Evolutionary conservation across 2,888 invertebrate genomes (phyloP), one percentile per base, ranked within the genome.

Genomic region (Erebia aethiops): DNA sequence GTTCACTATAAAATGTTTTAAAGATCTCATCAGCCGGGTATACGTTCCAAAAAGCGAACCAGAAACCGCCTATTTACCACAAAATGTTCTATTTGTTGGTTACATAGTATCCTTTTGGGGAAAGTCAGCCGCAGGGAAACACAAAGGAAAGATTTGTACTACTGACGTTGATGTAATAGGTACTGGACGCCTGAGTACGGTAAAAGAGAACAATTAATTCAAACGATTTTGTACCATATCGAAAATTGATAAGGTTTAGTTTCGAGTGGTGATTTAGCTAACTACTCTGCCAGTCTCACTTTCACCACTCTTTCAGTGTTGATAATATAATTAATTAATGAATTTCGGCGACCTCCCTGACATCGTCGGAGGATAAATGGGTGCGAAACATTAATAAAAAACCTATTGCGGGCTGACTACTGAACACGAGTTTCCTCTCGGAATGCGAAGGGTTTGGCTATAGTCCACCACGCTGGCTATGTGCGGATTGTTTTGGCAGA

Each of bases 141-240:
- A 78, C 77, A 76, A 78, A 78, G 75, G 72, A 71, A 72, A 74
- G 72, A 73, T 74, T 74, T 74, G 70, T 66, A 73, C 75, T 57
- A 74, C 73, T 71, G 74, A 72, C 69, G 74, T 72, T 71, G 70
- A 69, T 71, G 64, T 69, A 75, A 71, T 72, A 75, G 71, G 66
- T 64, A 64, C 72, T 67, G 74, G 70, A 67, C 61, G 71, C 67
- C 62, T 54, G 69, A 61, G 70, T 62, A 72, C 67, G 57, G 60
- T 73, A 69, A 65, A 71, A 65, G 67, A 52, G 69, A 69, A 10
- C 11, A 4, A 51, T 26, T 58, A 43, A 14, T 26, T 21, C 46
- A 65, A 52, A 14, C 46, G 21, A 70, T 43, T 62, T 62, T 62
- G 43, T n/a, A 49, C 41, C 65, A 11, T 72, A 66, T 14, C 5